A percentile compares a stretch with the other conserved stretches of the same genome.
Evolutionary conservation across 2,888 invertebrate species (phyloP).

Genomic region (Drosophila subsilvestris): DNA sequence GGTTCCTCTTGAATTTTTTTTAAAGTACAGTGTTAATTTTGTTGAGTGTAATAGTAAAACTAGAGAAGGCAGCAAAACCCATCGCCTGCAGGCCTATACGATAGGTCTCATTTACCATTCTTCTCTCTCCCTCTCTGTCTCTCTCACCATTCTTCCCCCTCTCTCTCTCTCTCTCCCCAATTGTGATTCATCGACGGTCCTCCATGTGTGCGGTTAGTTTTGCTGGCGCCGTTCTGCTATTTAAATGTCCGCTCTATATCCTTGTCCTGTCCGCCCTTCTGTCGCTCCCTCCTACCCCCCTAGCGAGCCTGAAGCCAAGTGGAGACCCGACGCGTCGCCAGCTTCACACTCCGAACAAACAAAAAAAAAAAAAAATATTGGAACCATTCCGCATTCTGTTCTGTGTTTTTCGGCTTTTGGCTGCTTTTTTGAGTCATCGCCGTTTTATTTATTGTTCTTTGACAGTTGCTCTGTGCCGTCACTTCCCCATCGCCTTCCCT

Average conservation of each 20-base stretch:
- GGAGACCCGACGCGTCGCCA: constrained; percentile 61
- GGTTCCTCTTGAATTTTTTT: too few species aligned
- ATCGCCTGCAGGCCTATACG: constrained; percentile 34
- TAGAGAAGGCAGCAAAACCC: constrained; percentile 27
- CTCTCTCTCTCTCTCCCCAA: constrained; percentile 28
- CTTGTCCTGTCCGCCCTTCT: constrained; percentile 53
- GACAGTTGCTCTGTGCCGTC: constrained; percentile 20
- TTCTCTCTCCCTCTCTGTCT: not conserved
- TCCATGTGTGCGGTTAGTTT: constrained; percentile 68
- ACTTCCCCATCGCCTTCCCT: not conserved
- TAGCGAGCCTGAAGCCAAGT: constrained; percentile 1
- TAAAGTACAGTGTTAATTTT: too few species aligned
- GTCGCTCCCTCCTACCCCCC: not conserved
- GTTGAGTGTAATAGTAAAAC: constrained; percentile 34
- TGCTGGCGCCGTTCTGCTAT: constrained; percentile 79
- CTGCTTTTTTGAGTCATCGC: constrained; percentile 65
- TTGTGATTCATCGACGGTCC: constrained; percentile 67
- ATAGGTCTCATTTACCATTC: constrained; percentile 5
- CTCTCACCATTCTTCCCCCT: not conserved
- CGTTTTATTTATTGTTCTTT: constrained; percentile 63
- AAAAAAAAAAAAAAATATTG: constrained; percentile 12
- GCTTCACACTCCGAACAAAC: constrained; percentile 55
- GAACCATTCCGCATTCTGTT: constrained; percentile 24
- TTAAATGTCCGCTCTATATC: constrained; percentile 73
- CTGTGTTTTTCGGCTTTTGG: constrained; percentile 25